A percentile compares a stretch with the other conserved stretches of the same genome.
These are phyloP conservation scores for Threskiornis aethiopicus DNA, from an alignment of 2,797 vertebrate species.

Conservation along the genomic window DNA sequence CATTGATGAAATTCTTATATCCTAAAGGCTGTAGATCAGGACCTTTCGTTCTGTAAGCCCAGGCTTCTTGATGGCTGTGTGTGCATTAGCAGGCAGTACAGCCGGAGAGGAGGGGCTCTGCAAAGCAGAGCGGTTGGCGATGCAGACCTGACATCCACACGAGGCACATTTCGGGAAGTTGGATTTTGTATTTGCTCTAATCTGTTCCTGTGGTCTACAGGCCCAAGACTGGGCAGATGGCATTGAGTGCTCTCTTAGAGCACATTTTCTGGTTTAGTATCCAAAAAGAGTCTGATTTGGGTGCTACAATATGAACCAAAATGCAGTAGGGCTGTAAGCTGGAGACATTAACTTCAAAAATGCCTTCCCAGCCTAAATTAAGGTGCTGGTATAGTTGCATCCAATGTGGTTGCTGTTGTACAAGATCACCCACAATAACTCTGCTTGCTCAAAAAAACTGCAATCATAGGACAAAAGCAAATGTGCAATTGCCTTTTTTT, in stretches of 20 bases:
- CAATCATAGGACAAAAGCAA: background rate
- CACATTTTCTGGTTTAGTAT: background rate
- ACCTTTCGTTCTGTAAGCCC: background rate
- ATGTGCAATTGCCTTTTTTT: background rate
- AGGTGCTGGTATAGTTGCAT: background rate
- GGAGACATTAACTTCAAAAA: background rate
- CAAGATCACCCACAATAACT: background rate
- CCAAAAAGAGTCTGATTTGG: background rate
- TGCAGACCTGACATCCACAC: background rate
- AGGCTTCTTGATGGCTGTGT: background rate
- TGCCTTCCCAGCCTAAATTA: background rate
- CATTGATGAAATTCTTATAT: background rate
- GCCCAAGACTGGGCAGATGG: background rate
- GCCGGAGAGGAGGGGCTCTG: background rate
- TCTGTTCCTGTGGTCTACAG: background rate
- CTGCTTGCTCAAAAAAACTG: background rate
- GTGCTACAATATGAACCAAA: background rate
- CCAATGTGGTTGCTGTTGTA: background rate
- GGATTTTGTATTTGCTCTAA: background rate
- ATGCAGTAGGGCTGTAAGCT: background rate
- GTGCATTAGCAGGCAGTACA: background rate
- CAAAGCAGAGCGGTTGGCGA: rapidly evolving
- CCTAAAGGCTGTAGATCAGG: background rate
- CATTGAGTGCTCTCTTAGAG: background rate
- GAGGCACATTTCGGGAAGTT: background rate